phyloP scores from a whole-genome alignment of 2,888 invertebrate genomes.

The Caenorhabditis sp. region DNA sequence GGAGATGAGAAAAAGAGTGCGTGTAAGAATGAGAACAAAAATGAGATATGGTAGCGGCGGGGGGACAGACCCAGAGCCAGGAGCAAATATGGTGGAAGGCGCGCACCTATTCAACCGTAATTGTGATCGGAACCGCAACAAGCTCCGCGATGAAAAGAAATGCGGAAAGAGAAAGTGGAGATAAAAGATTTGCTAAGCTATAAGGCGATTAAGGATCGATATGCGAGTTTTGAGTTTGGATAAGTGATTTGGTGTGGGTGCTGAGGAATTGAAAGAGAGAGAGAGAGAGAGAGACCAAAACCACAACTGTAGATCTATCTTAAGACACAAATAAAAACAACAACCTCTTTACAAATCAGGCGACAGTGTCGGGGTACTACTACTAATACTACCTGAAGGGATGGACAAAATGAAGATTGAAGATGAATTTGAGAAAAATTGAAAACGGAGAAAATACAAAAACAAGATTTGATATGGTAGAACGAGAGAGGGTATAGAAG shows the following conservation, averaged over 20 bases:
- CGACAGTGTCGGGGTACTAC: conserved; percentile 31
- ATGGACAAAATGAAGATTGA: conserved; percentile 33
- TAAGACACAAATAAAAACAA: conserved; percentile 44
- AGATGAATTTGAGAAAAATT: conserved; percentile 44
- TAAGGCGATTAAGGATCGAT: conserved; percentile 35
- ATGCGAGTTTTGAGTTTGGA: conserved; percentile 39
- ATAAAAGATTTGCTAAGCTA: conserved; percentile 60
- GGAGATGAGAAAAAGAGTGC: conserved; percentile 20
- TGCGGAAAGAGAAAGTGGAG: conserved; percentile 2
- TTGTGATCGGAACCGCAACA: conserved; percentile 17
- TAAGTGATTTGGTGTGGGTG: conserved; percentile 38
- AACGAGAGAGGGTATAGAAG: neutral
- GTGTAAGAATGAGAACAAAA: conserved; percentile 16
- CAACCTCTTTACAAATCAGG: conserved; percentile 32
- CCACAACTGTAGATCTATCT: conserved; percentile 28
- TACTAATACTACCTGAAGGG: conserved; percentile 36
- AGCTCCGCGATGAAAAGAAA: neutral
- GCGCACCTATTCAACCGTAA: conserved; percentile 65
- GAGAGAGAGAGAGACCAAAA: neutral
- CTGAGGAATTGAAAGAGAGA: neutral
- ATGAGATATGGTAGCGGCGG: conserved; percentile 58
- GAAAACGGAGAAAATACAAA: conserved; percentile 27
- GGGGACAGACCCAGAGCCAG: neutral
- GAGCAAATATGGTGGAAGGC: conserved; percentile 55
- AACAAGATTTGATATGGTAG: conserved; percentile 64